Evolutionary conservation across 2,113 vertebrate genomes (phyloP), one percentile per base, ranked within the genome.

Genomic region (Zosterops lateralis): DNA sequence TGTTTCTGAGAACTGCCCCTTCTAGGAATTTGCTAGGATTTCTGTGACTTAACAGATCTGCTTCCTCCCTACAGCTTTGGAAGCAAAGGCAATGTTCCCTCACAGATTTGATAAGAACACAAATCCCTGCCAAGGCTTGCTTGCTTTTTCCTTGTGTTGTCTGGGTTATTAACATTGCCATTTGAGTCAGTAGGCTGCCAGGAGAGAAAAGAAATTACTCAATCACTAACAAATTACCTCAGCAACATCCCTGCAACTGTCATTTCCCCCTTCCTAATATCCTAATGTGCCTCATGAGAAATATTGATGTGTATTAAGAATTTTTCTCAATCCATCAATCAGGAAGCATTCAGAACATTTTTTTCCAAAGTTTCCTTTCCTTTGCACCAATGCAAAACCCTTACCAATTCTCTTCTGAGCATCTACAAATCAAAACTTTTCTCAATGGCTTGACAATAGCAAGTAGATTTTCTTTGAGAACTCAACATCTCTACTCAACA

Each of bases 1-100:
- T 70, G 12, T 71, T 40, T 76, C 79, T 74, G 62, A 74, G 85
- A 92, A 31, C 24, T 44, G 21, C 28, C 28, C 38, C 24, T 90
- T 95, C 96, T 80, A 93, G 92, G 92, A 96, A 96, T 88, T 77
- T 58, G 21, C 67, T 80, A n/a, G 71, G 64, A 61, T 92, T 73
- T 90, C 34, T 76, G 51, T 76, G 71, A n/a, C 34, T 93, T 93
- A 54, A 14, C 15, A 42, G 91, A 90, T 20, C 78, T 79, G 21
- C 22, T 82, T 19, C 29, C 73, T 65, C 32, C 36, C 61, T 84
- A 45, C 6, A 68, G n/a, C 19, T 82, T 79, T 9, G 53, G 22
- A 87, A 66, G 62, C 40, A 62, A 82, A 94, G 45, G 50, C 71
- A 73, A 3, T 3, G 4, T 61, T 42, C 28, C 53, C 54, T 91